These are phyloP conservation scores for Petrolisthes cinctipes DNA, from an alignment of 2,888 invertebrate genomes.

Conservation along the genomic window DNA sequence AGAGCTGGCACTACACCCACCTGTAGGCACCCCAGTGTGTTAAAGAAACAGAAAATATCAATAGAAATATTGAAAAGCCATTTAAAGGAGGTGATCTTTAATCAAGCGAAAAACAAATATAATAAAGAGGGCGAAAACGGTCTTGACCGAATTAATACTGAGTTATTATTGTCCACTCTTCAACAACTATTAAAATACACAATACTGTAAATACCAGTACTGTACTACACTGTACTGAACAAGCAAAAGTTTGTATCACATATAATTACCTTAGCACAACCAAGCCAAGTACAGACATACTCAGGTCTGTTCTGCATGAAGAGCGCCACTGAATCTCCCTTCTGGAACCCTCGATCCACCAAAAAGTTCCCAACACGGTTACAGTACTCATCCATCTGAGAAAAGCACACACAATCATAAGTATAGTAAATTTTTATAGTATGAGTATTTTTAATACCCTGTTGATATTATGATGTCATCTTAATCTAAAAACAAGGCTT, in stretches of 20 bases:
- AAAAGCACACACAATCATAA: background rate
- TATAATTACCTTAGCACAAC: conserved; percentile 79
- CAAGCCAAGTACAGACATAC: conserved; percentile 92
- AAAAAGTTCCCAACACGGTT: conserved; percentile 86
- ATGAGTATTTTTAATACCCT: background rate
- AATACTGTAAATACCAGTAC: too few relatives aligned
- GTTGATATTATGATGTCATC: too few relatives aligned
- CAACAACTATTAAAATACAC: too few relatives aligned
- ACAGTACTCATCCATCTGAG: conserved; percentile 87
- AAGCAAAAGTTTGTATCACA: background rate
- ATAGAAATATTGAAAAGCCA: background rate
- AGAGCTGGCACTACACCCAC: conserved; percentile 71
- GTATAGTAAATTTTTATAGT: background rate
- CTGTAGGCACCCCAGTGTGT: conserved; percentile 15
- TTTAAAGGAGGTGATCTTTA: too few relatives aligned
- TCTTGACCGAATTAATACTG: too few relatives aligned
- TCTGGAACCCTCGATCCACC: conserved; percentile 83
- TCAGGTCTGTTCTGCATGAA: conserved; percentile 93
- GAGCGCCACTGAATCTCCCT: conserved; percentile 91
- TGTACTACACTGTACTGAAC: too few relatives aligned
- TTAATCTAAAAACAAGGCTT: too few relatives aligned
- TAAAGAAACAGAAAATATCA: background rate
- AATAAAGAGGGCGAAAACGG: too few relatives aligned
- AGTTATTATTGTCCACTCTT: too few relatives aligned
- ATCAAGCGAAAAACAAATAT: too few relatives aligned